Conservation (phyloP, 1,140 invertebrate genomes). For the Daktulosphaira vitifoliae region DNA sequence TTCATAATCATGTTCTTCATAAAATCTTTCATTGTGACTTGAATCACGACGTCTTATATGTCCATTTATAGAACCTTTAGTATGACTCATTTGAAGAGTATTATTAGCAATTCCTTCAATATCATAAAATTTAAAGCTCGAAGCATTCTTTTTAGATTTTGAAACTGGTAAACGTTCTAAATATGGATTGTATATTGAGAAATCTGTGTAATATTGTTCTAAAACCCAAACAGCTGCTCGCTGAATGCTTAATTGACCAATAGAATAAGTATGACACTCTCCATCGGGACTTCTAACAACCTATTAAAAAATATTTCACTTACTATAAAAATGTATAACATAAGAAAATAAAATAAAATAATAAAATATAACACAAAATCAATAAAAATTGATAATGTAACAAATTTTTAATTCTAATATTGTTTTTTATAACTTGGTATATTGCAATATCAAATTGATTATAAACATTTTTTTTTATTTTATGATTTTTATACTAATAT, state of each 20-base stretch:
- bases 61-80: constrained; percentile 57
- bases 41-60: constrained; percentile 67
- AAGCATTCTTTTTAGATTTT: constrained; percentile 66
- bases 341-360: no score
- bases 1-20: constrained; percentile 96
- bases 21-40: constrained; percentile 92
- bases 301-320: no score
- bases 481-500: no score
- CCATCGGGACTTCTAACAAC: constrained; percentile 91
- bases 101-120: constrained; percentile 72
- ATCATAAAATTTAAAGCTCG: constrained; percentile 93
- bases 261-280: constrained; percentile 68
- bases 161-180: constrained; percentile 80
- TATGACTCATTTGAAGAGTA: constrained; percentile 47
- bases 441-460: no score
- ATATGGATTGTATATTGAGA: constrained; percentile 94
- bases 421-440: no score
- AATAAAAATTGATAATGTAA: no score
- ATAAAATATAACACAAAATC: constrained; percentile 3
- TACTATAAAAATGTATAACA: constrained; percentile 10
- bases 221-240: constrained; percentile 87
- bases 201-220: constrained; percentile 92
- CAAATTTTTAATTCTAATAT: no score
- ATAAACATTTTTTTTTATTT: no score
- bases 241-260: constrained; percentile 90